Conservation (phyloP, 2,888 invertebrate genomes). For the Spilarctia lutea region DNA sequence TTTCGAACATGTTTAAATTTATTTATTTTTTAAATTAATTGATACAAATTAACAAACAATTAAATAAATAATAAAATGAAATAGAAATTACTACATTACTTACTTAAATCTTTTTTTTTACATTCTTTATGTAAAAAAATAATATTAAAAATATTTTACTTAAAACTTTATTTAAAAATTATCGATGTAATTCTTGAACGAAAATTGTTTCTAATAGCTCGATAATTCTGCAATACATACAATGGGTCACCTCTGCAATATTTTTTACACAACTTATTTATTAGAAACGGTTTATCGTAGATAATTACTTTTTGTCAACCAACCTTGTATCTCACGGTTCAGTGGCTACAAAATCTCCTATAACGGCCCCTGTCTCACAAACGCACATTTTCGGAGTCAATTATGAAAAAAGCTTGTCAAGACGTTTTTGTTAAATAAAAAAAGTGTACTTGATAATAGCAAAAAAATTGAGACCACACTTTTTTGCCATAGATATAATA, state of each 20-base stretch:
- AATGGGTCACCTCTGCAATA: constrained; percentile 19
- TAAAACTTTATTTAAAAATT: too few relatives aligned
- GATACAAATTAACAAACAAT: not conserved
- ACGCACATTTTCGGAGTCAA: constrained; percentile 32
- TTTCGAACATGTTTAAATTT: not conserved
- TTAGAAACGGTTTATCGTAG: constrained; percentile 63
- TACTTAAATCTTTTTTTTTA: too few relatives aligned
- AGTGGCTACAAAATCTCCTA: constrained; percentile 70
- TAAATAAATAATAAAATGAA: too few relatives aligned
- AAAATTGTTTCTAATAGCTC: not conserved
- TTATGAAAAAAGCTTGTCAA: constrained; percentile 31
- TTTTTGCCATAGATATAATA: not conserved
- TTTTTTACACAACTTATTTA: constrained; percentile 56
- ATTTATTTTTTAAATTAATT: not conserved
- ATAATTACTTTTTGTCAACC: constrained; percentile 63
- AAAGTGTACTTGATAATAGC: constrained; percentile 18
- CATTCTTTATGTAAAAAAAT: too few relatives aligned
- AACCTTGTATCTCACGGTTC: constrained; percentile 77
- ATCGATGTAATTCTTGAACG: too few relatives aligned
- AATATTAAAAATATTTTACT: too few relatives aligned
- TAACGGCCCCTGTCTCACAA: constrained; percentile 52
- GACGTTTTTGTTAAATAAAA: constrained; percentile 13
- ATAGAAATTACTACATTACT: too few relatives aligned
- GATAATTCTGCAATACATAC: constrained; percentile 11
- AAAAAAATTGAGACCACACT: not conserved